A percentile compares a stretch with the other conserved stretches of the same genome.
phyloP scores from a whole-genome alignment of 2,888 invertebrate genomes.

The Argyra leucocephala region DNA sequence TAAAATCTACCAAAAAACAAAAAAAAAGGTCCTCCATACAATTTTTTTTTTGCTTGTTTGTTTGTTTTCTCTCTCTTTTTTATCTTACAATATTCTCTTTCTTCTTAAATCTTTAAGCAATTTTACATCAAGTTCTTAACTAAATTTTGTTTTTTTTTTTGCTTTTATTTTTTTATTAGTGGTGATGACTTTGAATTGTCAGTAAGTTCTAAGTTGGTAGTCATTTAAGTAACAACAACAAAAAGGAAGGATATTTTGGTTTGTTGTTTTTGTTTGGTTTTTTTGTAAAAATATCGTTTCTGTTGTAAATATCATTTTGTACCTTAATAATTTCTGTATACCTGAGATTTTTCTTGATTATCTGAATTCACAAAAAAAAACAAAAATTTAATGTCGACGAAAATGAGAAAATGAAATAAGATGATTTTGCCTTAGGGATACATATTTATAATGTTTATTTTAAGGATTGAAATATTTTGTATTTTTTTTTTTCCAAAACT shows the following conservation, averaged over 20 bases:
- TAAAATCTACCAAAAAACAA: neutral
- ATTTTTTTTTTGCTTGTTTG: neutral
- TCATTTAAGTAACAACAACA: neutral
- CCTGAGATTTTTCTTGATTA: neutral
- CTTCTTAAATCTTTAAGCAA: no score
- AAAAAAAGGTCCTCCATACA: neutral
- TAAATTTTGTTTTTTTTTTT: neutral
- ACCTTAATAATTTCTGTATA: neutral
- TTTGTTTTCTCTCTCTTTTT: neutral
- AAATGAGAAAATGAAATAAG: neutral
- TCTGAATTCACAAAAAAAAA: neutral
- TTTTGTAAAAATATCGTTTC: no score
- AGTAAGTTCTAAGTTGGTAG: conserved; percentile 3
- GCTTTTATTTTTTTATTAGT: neutral
- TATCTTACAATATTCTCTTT: neutral
- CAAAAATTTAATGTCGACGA: no score
- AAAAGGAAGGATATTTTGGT: neutral
- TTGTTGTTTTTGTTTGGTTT: neutral
- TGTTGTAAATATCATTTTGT: no score
- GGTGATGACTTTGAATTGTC: conserved; percentile 3
- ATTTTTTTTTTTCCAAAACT: no score
- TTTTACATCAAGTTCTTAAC: neutral
- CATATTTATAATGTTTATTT: conserved; percentile 3
- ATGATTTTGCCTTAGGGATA: neutral
- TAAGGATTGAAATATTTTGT: neutral